A percentile compares a stretch with the other conserved stretches of the same genome.
Evolutionary conservation across 2,888 invertebrate genomes (phyloP).

Genomic region (Chydorus sphaericus): DNA sequence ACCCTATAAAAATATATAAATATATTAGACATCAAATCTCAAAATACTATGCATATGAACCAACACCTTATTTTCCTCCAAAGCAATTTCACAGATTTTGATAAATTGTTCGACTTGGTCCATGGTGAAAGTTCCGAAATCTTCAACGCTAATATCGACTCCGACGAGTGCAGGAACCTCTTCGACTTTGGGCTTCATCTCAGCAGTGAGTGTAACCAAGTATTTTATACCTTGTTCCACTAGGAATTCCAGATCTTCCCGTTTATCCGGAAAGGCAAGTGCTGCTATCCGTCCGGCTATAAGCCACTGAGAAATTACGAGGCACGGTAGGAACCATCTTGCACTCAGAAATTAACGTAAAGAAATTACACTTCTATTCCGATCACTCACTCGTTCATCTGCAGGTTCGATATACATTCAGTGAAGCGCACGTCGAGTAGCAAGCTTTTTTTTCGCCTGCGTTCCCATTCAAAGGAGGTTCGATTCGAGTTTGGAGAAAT

Average conservation of each 20-base stretch:
- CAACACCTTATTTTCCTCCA: background rate
- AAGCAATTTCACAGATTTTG: slow-evolving; percentile 2
- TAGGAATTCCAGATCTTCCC: background rate
- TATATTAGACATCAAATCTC: background rate
- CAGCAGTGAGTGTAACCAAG: slow-evolving; percentile 2
- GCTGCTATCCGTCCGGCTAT: background rate
- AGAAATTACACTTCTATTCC: too few species aligned
- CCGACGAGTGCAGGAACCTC: background rate
- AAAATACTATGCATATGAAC: too few species aligned
- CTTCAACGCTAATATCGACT: slow-evolving; percentile 3
- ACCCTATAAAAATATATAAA: background rate
- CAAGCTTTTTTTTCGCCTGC: too few species aligned
- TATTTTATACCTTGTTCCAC: background rate
- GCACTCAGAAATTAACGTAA: too few species aligned
- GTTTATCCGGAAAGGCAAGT: background rate
- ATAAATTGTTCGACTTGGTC: slow-evolving; percentile 4
- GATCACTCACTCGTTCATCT: too few species aligned
- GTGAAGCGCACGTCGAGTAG: too few species aligned
- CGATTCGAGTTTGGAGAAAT: too few species aligned
- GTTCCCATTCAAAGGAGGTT: too few species aligned
- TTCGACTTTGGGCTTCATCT: background rate
- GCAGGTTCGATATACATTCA: too few species aligned
- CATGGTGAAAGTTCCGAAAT: slow-evolving; percentile 5
- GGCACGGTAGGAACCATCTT: too few species aligned
- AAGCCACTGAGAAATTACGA: background rate